These are phyloP conservation scores for Scaptomyza reducta DNA, from an alignment of 2,888 invertebrate species.

Conservation along the genomic window DNA sequence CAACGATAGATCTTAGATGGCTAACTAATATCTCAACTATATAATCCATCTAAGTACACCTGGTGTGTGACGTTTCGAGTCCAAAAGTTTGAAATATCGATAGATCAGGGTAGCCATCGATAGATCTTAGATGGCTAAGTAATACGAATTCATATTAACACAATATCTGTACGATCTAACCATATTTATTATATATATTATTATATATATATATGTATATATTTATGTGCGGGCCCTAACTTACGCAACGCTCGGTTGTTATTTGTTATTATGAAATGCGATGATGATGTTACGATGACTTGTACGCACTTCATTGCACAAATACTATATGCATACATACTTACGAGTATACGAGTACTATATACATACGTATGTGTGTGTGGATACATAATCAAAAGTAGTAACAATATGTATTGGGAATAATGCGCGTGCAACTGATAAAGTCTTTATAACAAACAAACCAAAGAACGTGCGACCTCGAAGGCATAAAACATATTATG, in stretches of 20 bases:
- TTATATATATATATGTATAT: too few relatives aligned
- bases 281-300: neutral
- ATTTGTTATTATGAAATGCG: conserved; percentile 20
- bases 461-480: conserved; percentile 31
- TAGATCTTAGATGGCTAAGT: neutral
- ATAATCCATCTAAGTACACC: too few relatives aligned
- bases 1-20: neutral
- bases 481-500: conserved; percentile 1
- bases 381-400: conserved; percentile 27
- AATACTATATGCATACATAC: conserved; percentile 5
- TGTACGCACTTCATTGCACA: conserved; percentile 3
- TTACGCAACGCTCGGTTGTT: conserved; percentile 2
- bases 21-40: too few relatives aligned
- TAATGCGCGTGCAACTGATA: conserved; percentile 48
- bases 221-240: neutral
- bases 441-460: conserved; percentile 27
- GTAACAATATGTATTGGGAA: conserved; percentile 23
- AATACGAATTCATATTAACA: too few relatives aligned
- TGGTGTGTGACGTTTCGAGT: too few relatives aligned
- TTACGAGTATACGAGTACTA: neutral
- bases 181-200: too few relatives aligned
- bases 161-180: too few relatives aligned
- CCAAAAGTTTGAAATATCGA: neutral
- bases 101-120: neutral
- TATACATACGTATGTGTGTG: neutral